Evolutionary conservation across 2,888 invertebrate genomes (phyloP).

Genomic region (Protonemura montana): DNA sequence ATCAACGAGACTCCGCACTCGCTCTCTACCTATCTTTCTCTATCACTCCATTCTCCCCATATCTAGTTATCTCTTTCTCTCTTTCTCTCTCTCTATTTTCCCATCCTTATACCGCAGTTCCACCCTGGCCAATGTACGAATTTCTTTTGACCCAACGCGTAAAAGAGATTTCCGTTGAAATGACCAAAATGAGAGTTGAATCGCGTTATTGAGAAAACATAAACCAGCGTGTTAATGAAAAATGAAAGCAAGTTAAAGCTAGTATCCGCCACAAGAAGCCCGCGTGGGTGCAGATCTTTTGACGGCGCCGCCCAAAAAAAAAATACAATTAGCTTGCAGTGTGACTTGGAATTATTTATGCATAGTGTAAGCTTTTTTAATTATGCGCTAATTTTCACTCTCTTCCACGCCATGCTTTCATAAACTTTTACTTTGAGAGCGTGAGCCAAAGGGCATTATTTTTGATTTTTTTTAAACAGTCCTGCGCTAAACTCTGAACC

Average conservation of each 20-base stretch:
- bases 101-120: background rate
- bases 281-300: background rate
- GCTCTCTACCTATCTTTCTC: background rate
- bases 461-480: background rate
- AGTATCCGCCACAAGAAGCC: background rate
- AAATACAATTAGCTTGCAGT: background rate
- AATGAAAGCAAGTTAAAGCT: background rate
- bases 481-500: too few species aligned
- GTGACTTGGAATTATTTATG: background rate
- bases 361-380: background rate
- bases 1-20: conserved; percentile 31
- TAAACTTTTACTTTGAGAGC: background rate
- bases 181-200: conserved; percentile 25
- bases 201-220: background rate
- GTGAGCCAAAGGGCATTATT: background rate
- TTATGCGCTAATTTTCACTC: background rate
- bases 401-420: background rate
- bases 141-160: background rate
- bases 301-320: background rate
- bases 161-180: conserved; percentile 2
- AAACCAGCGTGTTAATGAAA: conserved; percentile 13
- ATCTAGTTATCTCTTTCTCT: background rate
- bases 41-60: too few species aligned
- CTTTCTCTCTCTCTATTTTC: background rate
- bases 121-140: background rate